Conservation (phyloP, 2,888 invertebrate species). For the Mythimna lalbum region DNA sequence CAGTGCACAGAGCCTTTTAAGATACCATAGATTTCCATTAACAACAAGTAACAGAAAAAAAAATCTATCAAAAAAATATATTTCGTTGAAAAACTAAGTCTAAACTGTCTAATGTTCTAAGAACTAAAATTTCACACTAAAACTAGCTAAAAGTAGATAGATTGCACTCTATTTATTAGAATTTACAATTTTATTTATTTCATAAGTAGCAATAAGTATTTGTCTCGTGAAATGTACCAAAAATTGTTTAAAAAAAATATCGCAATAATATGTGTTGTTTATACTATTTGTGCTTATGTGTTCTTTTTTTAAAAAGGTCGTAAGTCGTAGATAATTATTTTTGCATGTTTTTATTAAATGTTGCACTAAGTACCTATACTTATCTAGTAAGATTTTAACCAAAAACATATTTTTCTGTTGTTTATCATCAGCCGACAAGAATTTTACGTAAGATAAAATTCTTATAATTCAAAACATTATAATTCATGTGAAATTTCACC, state of each 20-base stretch:
- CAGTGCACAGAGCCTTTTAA: background rate
- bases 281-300: conserved; percentile 40
- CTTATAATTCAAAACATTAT: background rate
- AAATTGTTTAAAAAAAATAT: conserved; percentile 47
- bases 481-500: background rate
- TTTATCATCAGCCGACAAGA: background rate
- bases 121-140: conserved; percentile 72
- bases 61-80: conserved; percentile 41
- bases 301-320: conserved; percentile 51
- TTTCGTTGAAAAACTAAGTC: conserved; percentile 56
- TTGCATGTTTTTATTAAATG: background rate
- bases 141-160: conserved; percentile 75
- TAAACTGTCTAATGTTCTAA: conserved; percentile 61
- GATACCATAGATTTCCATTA: conserved; percentile 26
- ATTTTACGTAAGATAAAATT: too few species aligned
- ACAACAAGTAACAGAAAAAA: conserved; percentile 21
- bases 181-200: conserved; percentile 65
- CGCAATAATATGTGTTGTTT: conserved; percentile 50
- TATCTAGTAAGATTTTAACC: background rate
- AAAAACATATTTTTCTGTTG: background rate
- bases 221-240: conserved; percentile 58
- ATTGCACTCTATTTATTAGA: conserved; percentile 75
- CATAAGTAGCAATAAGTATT: conserved; percentile 58
- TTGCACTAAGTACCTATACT: background rate
- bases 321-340: conserved; percentile 13